Percentiles rank a stretch among this genome's conserved stretches.
phyloP scores from a whole-genome alignment of 2,888 invertebrate genomes.

The Ochlodes sylvanus region DNA sequence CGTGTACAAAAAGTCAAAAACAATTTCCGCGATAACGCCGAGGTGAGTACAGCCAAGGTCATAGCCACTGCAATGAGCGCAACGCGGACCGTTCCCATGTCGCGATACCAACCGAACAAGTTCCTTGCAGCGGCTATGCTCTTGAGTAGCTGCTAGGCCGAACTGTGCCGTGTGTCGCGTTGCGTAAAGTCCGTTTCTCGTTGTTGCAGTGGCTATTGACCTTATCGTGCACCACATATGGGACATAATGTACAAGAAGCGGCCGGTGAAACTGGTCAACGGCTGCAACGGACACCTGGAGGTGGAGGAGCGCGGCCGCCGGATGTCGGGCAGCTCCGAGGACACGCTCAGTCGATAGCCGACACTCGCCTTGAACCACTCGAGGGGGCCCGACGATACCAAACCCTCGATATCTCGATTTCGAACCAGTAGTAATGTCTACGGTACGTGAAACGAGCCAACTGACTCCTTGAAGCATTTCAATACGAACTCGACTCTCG shows the following conservation, averaged over 20 bases:
- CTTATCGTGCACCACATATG: conserved; percentile 99
- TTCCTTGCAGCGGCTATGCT: conserved; percentile 84
- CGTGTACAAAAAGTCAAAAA: not conserved
- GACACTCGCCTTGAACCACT: conserved; percentile 8
- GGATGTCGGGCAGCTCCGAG: conserved; percentile 78
- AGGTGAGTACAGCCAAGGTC: conserved; percentile 68
- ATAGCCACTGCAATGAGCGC: conserved; percentile 82
- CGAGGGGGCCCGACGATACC: too few relatives aligned
- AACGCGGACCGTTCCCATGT: conserved; percentile 26
- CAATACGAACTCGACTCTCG: not conserved
- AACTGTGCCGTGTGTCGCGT: conserved; percentile 42
- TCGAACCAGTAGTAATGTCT: not conserved
- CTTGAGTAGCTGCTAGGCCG: conserved; percentile 73
- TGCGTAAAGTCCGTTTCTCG: conserved; percentile 74
- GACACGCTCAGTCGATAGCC: conserved; percentile 82
- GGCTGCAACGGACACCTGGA: conserved; percentile 73
- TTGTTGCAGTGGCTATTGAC: conserved; percentile 99
- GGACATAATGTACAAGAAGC: conserved; percentile 92
- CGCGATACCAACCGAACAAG: conserved; percentile 12
- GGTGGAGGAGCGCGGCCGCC: conserved; percentile 63
- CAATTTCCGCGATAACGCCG: conserved; percentile 13
- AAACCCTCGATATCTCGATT: not conserved
- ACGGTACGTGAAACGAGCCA: not conserved
- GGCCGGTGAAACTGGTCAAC: conserved; percentile 60
- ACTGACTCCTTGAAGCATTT: not conserved